A percentile compares a stretch with the other conserved stretches of the same genome.
Conservation (phyloP, 2,888 invertebrate genomes). For the Luperina nickerlii region DNA sequence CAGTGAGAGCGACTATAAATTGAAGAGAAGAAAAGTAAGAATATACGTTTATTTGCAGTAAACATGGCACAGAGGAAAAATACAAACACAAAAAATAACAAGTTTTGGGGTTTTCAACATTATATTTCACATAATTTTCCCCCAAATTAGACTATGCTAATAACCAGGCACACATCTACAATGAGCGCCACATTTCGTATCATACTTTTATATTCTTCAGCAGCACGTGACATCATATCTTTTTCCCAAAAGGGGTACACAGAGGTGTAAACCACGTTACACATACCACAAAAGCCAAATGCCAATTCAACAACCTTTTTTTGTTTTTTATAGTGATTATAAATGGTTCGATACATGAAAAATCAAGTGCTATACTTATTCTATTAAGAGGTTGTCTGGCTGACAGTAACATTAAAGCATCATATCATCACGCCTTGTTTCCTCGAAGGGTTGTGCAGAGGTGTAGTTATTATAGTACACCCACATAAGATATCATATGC, state of each 20-base stretch:
- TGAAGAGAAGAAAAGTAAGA: neutral
- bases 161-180: neutral
- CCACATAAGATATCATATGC: neutral
- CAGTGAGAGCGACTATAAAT: slow-evolving; percentile 39
- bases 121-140: no score
- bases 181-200: neutral
- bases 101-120: neutral
- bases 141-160: no score
- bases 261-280: neutral
- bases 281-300: neutral
- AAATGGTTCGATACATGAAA: neutral
- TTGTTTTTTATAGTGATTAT: neutral
- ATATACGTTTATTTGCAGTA: neutral
- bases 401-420: neutral
- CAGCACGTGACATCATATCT: neutral
- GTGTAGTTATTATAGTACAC: no score
- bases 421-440: neutral
- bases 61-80: neutral
- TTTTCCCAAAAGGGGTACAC: neutral
- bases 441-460: neutral
- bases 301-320: neutral
- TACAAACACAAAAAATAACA: neutral
- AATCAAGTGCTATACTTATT: neutral
- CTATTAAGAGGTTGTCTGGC: neutral
- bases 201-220: neutral